Base-by-base conservation (phyloP, 2,888 invertebrate species). In the Sarcophaga rosellei region DNA sequence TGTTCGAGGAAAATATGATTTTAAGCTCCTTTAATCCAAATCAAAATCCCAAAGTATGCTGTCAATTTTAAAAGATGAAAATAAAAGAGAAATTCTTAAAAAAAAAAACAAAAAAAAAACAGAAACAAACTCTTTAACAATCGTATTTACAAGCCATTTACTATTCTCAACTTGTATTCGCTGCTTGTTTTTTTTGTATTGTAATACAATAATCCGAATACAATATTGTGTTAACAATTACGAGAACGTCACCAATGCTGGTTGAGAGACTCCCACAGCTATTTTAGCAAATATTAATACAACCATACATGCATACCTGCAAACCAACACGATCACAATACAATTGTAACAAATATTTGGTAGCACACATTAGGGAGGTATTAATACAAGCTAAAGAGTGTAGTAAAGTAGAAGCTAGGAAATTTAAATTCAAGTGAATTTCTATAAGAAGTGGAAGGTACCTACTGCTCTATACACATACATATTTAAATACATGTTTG, bases 171-270 rank as follows among this genome's bases (percentile, higher is more conserved):
- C 25, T 61, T n/a, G 35, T 35, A 35, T 35, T 35, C 3, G 8
- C 8, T 35, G 35, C 6, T 35, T 35, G 1, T 35, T 35, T 35
- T 25, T 35, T 10, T 8, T 8, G 17, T 35, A 61, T 53, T 63
- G 66, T 61, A 45, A 25, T 61, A 65, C 72, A 65, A 65, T 73
- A 76, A 80, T 76, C 66, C 17, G 61, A 66, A 66, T 66, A 23
- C 72, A 72, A 65, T 76, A 76, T 80, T 76, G 45, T 62, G 66
- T 66, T 72, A 80, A 72, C 66, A 84, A 80, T 80, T 47, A 53
- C 35, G 72, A 72, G 25, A 76, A 66, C 25, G 61, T 65, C 61
- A 80, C 66, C 66, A 73, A 45, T 69, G 70, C 57, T 72, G 45
- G 66, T 17, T 65, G 25, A 25, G 35, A 35, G 21, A 77, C 63